These are phyloP conservation scores for Malaclemys terrapin DNA, from an alignment of 2,113 vertebrate species.

Conservation along the genomic window DNA sequence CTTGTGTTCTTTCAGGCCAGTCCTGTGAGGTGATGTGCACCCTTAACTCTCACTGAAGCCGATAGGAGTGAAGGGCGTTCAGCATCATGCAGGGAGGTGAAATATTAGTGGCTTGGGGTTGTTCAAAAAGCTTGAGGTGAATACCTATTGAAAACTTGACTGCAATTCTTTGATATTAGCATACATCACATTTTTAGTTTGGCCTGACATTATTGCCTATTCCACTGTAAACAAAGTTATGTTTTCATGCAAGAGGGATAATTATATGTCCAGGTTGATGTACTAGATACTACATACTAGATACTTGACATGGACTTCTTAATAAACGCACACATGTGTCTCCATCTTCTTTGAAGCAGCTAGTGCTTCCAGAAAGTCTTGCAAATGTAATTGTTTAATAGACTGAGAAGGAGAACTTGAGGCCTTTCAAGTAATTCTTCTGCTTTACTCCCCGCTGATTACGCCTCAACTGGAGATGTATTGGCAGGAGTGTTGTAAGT, in stretches of 20 bases:
- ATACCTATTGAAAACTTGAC: not conserved
- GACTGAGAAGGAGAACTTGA: not conserved
- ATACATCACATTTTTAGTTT: not conserved
- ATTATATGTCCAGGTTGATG: not conserved
- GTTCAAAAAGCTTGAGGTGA: not conserved
- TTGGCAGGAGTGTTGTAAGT: no score
- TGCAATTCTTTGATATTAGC: not conserved
- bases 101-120: not conserved
- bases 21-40: not conserved
- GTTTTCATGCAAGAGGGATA: not conserved
- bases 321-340: rapidly evolving
- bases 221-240: not conserved
- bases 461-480: no score
- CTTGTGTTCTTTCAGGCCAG: not conserved
- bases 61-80: not conserved
- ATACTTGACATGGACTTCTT: not conserved
- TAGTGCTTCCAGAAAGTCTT: not conserved
- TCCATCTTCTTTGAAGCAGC: not conserved
- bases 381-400: not conserved
- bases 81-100: not conserved
- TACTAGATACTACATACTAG: not conserved
- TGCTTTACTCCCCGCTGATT: no score
- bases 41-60: not conserved
- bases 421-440: not conserved
- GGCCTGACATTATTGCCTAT: not conserved